phyloP scores from a whole-genome alignment of 2,888 invertebrate species.

The Tiliacea citrago region DNA sequence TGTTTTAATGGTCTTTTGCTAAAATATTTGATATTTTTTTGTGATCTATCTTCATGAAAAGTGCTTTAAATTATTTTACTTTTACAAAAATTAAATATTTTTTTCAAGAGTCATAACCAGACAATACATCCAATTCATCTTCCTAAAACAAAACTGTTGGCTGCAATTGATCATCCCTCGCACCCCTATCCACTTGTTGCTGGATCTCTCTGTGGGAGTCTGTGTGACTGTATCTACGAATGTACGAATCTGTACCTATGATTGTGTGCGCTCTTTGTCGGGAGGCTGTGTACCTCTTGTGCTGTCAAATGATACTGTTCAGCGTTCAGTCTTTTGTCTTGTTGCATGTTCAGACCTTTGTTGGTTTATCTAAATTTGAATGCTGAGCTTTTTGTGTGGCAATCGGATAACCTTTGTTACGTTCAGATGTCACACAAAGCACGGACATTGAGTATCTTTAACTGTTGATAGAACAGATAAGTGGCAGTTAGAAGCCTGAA shows the following conservation, averaged over 20 bases:
- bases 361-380: constrained; percentile 32
- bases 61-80: background rate
- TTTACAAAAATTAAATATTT: background rate
- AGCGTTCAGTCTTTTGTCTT: constrained; percentile 39
- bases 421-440: no score
- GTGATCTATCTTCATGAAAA: background rate
- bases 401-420: background rate
- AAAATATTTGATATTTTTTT: background rate
- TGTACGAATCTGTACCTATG: constrained; percentile 34
- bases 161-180: constrained; percentile 74
- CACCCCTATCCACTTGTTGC: constrained; percentile 84
- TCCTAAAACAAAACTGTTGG: constrained; percentile 26
- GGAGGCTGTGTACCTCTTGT: constrained; percentile 35
- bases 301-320: constrained; percentile 48
- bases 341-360: constrained; percentile 38
- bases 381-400: background rate
- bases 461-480: no score
- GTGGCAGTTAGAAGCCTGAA: no score
- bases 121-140: constrained; percentile 19
- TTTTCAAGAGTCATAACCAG: background rate
- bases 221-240: constrained; percentile 24
- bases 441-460: no score
- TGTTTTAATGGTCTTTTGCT: background rate
- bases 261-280: constrained; percentile 28
- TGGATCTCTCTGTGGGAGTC: constrained; percentile 47